These are phyloP conservation scores for Vireo altiloquus DNA, from an alignment of 2,113 vertebrate genomes.

Conservation along the genomic window DNA sequence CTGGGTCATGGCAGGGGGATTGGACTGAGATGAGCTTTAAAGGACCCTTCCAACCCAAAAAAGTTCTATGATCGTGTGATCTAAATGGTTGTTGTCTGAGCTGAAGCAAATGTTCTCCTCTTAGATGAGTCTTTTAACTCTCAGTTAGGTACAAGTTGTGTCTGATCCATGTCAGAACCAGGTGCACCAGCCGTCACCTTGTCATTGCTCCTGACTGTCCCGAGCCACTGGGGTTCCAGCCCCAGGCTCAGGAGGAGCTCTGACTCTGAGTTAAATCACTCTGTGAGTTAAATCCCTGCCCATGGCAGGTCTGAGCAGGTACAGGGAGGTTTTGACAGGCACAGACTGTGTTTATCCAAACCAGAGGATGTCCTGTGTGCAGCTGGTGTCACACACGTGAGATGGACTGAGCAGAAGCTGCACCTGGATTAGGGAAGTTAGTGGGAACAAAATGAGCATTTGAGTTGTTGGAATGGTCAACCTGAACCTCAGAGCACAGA, in stretches of 20 bases:
- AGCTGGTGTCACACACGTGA: no score
- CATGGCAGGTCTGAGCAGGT: background rate
- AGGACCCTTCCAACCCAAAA: background rate
- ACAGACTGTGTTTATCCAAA: background rate
- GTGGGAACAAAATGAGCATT: background rate
- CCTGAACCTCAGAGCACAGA: background rate
- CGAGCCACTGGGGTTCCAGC: background rate
- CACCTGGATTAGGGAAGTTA: background rate
- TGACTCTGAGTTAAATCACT: background rate
- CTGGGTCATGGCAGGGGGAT: accelerated
- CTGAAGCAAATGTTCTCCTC: background rate
- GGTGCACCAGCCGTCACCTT: accelerated
- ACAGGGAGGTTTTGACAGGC: background rate
- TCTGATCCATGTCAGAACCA: background rate
- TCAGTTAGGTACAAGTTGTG: background rate
- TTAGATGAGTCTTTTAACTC: background rate
- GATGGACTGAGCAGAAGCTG: background rate
- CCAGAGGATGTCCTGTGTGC: background rate
- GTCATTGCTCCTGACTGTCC: background rate
- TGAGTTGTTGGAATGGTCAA: background rate
- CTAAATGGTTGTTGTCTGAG: background rate
- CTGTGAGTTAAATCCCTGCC: background rate
- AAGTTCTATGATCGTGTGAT: accelerated
- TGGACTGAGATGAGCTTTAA: background rate
- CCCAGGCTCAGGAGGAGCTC: background rate